These are phyloP conservation scores for Epinotia demarniana DNA, from an alignment of 2,888 invertebrate genomes.

Conservation along the genomic window DNA sequence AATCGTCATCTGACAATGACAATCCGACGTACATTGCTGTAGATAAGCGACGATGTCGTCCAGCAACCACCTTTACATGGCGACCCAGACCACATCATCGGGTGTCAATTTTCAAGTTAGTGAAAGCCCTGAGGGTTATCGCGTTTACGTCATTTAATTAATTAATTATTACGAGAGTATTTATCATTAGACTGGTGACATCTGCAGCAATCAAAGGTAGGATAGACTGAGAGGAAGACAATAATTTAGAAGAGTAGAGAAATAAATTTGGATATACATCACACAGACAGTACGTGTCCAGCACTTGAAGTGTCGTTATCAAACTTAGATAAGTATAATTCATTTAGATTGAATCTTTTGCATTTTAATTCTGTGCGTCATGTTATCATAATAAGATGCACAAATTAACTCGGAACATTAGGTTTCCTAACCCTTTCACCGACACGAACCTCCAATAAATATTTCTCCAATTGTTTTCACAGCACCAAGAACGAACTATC, in stretches of 20 bases:
- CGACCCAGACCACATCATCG: background rate
- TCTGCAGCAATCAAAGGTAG: constrained; percentile 58
- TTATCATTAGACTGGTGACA: background rate
- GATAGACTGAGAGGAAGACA: constrained; percentile 66
- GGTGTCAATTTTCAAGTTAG: background rate
- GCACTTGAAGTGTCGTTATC: background rate
- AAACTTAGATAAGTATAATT: background rate
- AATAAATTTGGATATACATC: constrained; percentile 68
- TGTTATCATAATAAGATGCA: background rate
- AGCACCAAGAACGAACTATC: no score
- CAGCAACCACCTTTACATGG: background rate
- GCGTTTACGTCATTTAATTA: no score
- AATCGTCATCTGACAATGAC: background rate
- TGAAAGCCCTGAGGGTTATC: background rate
- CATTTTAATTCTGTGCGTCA: background rate
- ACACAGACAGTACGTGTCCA: constrained; percentile 66
- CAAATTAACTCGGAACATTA: background rate
- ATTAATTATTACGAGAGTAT: background rate
- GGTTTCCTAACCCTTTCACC: background rate
- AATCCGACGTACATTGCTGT: background rate
- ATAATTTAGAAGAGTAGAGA: constrained; percentile 43
- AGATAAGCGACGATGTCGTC: background rate
- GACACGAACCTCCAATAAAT: background rate
- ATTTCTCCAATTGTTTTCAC: background rate
- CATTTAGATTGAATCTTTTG: background rate